Conservation (phyloP, 2,113 vertebrate genomes). For the Platysteira castanea region DNA sequence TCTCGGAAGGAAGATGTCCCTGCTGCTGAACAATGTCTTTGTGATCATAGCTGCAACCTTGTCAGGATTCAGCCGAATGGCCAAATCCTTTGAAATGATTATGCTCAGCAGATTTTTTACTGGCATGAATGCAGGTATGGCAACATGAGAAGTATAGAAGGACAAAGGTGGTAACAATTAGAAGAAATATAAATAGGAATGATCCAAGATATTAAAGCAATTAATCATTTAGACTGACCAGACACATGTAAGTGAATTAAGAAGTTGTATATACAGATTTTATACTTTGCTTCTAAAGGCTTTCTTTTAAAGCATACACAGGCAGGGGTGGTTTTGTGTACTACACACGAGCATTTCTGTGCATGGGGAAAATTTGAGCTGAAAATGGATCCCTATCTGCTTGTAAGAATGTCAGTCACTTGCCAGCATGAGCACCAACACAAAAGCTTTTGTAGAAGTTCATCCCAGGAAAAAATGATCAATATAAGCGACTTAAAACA, state of each 20-base stretch:
- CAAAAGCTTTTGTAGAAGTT: background rate
- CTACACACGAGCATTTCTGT: background rate
- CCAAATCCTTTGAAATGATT: conserved; percentile 89
- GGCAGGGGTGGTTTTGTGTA: fast-evolving
- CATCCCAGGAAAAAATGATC: background rate
- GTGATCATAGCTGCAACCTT: conserved; percentile 76
- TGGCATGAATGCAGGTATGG: conserved; percentile 84
- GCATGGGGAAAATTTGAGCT: background rate
- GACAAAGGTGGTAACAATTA: background rate
- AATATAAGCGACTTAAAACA: background rate
- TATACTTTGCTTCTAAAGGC: background rate
- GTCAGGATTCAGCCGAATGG: conserved; percentile 77
- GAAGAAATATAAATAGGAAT: background rate
- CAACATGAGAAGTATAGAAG: background rate
- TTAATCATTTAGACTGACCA: background rate
- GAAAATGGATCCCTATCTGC: background rate
- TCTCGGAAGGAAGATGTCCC: conserved; percentile 83
- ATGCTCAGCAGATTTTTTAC: conserved; percentile 82
- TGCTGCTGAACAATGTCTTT: conserved; percentile 86
- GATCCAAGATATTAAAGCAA: background rate
- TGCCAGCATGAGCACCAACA: background rate
- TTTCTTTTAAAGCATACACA: background rate
- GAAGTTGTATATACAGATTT: background rate
- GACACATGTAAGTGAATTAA: background rate
- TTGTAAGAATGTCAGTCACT: background rate